Evolutionary conservation across 1,140 invertebrate species (phyloP).

Genomic region (Aphaenogaster floridana): DNA sequence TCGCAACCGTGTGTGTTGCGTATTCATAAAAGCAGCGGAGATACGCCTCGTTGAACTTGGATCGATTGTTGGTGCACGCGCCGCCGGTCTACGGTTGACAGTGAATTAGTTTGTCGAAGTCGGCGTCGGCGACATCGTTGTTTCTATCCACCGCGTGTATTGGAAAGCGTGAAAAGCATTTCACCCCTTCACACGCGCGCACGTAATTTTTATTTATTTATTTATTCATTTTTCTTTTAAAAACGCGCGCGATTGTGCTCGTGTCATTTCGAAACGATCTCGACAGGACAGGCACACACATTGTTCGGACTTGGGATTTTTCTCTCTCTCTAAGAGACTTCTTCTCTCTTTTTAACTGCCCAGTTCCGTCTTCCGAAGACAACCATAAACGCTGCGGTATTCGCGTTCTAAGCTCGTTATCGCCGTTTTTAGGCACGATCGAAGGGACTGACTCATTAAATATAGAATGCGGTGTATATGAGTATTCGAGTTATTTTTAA

Average conservation of each 20-base stretch:
- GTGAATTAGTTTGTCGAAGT: constrained; percentile 60
- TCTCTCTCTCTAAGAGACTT: neutral
- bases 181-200: constrained; percentile 14
- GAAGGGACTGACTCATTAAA: constrained; percentile 57
- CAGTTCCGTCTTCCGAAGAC: too few relatives aligned
- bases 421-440: constrained; percentile 48
- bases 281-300: neutral
- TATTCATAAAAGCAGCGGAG: constrained; percentile 36
- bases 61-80: constrained; percentile 51
- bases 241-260: constrained; percentile 8
- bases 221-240: constrained; percentile 1
- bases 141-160: neutral
- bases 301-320: neutral
- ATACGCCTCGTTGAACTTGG: constrained; percentile 49
- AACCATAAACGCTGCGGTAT: neutral
- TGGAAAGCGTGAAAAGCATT: constrained; percentile 15
- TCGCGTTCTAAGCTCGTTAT: constrained; percentile 35
- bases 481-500: constrained; percentile 62
- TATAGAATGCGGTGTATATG: constrained; percentile 51
- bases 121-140: constrained; percentile 16
- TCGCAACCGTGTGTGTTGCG: neutral
- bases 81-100: constrained; percentile 37
- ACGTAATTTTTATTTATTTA: neutral
- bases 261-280: neutral
- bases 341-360: neutral